These are phyloP conservation scores for Dicrostonyx torquatus DNA, from an alignment of 2,797 vertebrate species.

Conservation along the genomic window DNA sequence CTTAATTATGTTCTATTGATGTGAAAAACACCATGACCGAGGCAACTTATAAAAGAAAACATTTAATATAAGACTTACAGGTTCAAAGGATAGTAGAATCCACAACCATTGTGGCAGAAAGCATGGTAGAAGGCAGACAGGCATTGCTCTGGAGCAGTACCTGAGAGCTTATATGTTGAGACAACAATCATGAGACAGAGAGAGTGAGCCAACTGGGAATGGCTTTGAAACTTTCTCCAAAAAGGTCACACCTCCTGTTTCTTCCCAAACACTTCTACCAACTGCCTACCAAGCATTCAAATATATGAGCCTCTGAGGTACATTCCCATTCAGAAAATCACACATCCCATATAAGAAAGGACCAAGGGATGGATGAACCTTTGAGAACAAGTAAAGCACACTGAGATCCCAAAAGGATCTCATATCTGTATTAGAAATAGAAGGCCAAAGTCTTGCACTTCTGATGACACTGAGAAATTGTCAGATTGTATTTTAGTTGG, in stretches of 20 bases:
- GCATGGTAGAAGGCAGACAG: neutral
- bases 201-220: neutral
- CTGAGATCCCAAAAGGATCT: neutral
- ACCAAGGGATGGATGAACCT: neutral
- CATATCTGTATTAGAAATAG: neutral
- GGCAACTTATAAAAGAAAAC: neutral
- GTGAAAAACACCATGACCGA: neutral
- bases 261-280: neutral
- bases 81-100: neutral
- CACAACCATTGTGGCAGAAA: neutral
- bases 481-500: neutral
- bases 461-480: neutral
- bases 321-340: neutral
- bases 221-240: neutral
- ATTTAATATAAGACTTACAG: neutral
- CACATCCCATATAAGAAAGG: too few species aligned
- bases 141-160: neutral
- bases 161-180: neutral
- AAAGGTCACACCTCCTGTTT: neutral
- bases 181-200: neutral
- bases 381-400: neutral
- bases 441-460: neutral
- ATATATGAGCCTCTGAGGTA: neutral
- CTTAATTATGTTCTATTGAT: neutral
- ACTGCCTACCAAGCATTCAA: too few species aligned